Evolutionary conservation across 2,797 vertebrate species (phyloP).

Genomic region (Sebastes wilsoni): DNA sequence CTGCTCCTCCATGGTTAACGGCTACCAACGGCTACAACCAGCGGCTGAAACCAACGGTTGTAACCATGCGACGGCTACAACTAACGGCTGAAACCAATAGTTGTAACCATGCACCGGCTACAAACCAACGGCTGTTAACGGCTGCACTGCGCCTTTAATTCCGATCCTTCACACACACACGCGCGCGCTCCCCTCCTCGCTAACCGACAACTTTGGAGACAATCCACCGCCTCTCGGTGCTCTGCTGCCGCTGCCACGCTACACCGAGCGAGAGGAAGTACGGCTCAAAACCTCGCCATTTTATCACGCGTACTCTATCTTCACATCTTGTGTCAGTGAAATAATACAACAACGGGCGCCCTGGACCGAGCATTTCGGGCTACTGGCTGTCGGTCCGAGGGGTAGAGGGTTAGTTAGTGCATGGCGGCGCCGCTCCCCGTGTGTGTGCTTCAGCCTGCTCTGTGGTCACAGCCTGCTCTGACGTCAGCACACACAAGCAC

Average conservation of each 20-base stretch:
- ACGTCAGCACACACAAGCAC: conserved; percentile 34
- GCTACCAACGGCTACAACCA: not conserved
- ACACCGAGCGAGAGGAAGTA: conserved; percentile 60
- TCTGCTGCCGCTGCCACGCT: conserved; percentile 54
- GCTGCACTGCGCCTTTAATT: conserved; percentile 75
- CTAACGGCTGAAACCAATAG: no score
- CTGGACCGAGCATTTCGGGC: conserved; percentile 26
- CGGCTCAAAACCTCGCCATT: conserved; percentile 55
- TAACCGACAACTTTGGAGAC: conserved; percentile 76
- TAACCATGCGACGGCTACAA: no score
- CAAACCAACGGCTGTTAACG: not conserved
- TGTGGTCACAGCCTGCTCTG: conserved; percentile 38
- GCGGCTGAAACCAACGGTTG: no score
- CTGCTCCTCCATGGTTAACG: conserved; percentile 68
- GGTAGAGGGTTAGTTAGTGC: conserved; percentile 13
- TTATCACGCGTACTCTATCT: conserved; percentile 14
- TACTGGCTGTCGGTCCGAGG: conserved; percentile 34
- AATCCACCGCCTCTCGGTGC: conserved; percentile 47
- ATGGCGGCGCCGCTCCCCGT: conserved; percentile 68
- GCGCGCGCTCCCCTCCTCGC: conserved; percentile 60
- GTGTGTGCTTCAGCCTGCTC: conserved; percentile 34
- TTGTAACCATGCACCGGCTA: no score
- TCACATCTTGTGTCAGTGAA: conserved; percentile 20
- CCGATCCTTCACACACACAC: conserved; percentile 58
- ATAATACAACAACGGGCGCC: not conserved